phyloP scores from a whole-genome alignment of 2,113 vertebrate genomes.

The Melanocharis versteri region DNA sequence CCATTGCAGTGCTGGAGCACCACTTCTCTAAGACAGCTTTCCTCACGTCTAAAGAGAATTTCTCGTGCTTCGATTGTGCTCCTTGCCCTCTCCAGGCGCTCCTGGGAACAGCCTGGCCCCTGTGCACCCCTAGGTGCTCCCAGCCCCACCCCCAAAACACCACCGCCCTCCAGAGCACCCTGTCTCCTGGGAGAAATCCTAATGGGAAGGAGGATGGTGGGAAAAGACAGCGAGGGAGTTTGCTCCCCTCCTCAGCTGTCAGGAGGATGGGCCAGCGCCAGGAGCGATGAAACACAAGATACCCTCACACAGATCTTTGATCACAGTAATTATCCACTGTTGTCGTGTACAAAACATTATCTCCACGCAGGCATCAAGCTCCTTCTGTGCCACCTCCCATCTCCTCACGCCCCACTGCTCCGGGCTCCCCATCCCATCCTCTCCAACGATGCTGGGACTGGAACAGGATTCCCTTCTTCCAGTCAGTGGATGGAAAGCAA shows the following conservation, averaged over 20 bases:
- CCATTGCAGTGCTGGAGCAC: neutral
- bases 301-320: neutral
- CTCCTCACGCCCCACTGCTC: neutral
- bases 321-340: neutral
- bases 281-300: neutral
- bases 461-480: neutral
- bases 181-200: neutral
- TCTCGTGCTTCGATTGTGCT: neutral
- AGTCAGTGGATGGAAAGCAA: neutral
- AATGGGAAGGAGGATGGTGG: neutral
- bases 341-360: neutral
- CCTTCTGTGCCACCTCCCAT: neutral
- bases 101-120: neutral
- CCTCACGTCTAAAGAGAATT: neutral
- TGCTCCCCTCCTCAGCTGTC: neutral
- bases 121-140: fast-evolving
- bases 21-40: neutral
- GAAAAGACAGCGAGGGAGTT: neutral
- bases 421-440: neutral
- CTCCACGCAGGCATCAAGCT: neutral
- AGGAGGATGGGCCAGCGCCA: neutral
- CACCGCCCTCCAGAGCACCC: neutral
- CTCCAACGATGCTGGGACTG: fast-evolving
- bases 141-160: neutral
- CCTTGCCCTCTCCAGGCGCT: fast-evolving